Conservation (phyloP, 2,113 vertebrate genomes). For the Catharus bicknelli region DNA sequence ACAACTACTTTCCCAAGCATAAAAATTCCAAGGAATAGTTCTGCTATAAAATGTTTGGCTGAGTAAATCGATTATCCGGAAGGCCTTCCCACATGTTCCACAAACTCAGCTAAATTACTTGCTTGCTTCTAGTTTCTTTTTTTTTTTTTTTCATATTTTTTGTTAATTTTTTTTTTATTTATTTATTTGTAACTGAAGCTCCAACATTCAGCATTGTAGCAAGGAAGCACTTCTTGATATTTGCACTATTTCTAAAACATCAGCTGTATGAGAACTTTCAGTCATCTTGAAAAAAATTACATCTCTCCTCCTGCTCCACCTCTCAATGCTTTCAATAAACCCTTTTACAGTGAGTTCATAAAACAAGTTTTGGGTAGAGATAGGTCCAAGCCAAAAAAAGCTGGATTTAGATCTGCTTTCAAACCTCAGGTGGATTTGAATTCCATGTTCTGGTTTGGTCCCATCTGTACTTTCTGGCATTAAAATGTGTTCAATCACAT, state of each 20-base stretch:
- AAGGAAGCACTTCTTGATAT: constrained; percentile 79
- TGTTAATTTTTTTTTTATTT: not conserved
- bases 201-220: constrained; percentile 56
- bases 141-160: not conserved
- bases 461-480: constrained; percentile 65
- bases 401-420: constrained; percentile 44
- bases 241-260: constrained; percentile 66
- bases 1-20: constrained; percentile 69
- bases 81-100: constrained; percentile 55
- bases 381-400: constrained; percentile 52
- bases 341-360: constrained; percentile 59
- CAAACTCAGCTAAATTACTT: constrained; percentile 61
- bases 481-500: constrained; percentile 62
- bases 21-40: constrained; percentile 70
- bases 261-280: constrained; percentile 65
- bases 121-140: constrained; percentile 17
- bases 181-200: constrained; percentile 63
- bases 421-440: constrained; percentile 26
- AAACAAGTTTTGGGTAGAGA: constrained; percentile 62
- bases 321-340: constrained; percentile 54
- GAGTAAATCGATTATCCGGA: constrained; percentile 58
- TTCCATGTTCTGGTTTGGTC: constrained; percentile 46
- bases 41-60: constrained; percentile 71
- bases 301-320: constrained; percentile 41
- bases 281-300: constrained; percentile 50